A percentile compares a stretch with the other conserved stretches of the same genome.
Conservation (phyloP, 2,888 invertebrate species). For the Archips xylosteana region DNA sequence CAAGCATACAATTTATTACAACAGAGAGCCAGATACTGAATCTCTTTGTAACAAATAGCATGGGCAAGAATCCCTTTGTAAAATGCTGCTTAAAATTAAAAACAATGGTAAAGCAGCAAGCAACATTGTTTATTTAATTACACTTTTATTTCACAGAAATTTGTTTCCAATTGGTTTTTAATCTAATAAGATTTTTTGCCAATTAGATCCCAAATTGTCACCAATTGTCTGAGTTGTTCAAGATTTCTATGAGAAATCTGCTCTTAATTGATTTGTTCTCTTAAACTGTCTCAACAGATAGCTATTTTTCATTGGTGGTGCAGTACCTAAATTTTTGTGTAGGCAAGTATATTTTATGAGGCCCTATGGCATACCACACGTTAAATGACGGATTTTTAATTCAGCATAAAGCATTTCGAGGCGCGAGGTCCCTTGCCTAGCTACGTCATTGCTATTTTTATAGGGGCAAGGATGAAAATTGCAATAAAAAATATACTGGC, state of each 20-base stretch:
- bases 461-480: background rate
- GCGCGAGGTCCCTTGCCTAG: no score
- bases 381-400: no score
- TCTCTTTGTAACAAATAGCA: background rate
- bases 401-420: no score
- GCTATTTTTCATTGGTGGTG: no score
- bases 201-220: background rate
- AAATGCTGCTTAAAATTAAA: background rate
- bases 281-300: background rate
- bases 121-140: background rate
- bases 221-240: no score
- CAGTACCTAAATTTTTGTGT: no score
- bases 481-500: background rate
- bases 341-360: no score
- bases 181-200: background rate
- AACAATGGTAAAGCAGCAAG: background rate
- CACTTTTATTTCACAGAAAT: background rate
- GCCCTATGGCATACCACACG: no score
- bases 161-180: background rate
- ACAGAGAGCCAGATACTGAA: background rate
- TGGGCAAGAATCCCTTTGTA: background rate
- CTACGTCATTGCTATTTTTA: background rate
- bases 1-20: slow-evolving; percentile 1
- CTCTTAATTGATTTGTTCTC: no score
- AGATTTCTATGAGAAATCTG: no score